These are phyloP conservation scores for Drosophila virilis DNA, from an alignment of 1,140 invertebrate species.

Conservation along the genomic window DNA sequence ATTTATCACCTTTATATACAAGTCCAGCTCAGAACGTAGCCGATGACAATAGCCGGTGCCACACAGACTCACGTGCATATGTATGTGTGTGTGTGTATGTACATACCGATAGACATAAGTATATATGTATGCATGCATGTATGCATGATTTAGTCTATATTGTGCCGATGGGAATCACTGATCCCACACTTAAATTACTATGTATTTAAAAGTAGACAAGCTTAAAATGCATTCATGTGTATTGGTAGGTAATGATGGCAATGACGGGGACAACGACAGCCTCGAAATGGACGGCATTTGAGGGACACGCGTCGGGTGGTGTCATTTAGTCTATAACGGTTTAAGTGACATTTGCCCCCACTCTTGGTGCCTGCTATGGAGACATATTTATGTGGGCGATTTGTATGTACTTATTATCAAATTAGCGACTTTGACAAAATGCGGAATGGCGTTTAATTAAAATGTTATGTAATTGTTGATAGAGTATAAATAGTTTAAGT, in stretches of 20 bases:
- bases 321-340: conserved; percentile 40
- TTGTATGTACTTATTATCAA: conserved; percentile 8
- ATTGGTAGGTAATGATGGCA: conserved; percentile 47
- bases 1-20: conserved; percentile 81
- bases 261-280: conserved; percentile 52
- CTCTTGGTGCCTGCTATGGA: not conserved
- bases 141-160: conserved; percentile 8
- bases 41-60: conserved; percentile 56
- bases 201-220: conserved; percentile 54
- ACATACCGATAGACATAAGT: not conserved
- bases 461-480: conserved; percentile 1
- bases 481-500: too few species aligned
- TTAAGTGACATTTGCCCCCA: conserved; percentile 21
- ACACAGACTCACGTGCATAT: conserved; percentile 29
- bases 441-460: conserved; percentile 2
- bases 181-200: conserved; percentile 52
- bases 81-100: not conserved
- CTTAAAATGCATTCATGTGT: conserved; percentile 63
- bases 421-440: conserved; percentile 11
- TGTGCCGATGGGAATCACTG: conserved; percentile 51
- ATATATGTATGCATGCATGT: conserved; percentile 21
- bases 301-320: conserved; percentile 47
- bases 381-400: conserved; percentile 14
- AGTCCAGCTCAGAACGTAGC: conserved; percentile 39
- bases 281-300: conserved; percentile 40